Conservation (phyloP, 2,888 invertebrate genomes). For the Adineta ricciae region DNA sequence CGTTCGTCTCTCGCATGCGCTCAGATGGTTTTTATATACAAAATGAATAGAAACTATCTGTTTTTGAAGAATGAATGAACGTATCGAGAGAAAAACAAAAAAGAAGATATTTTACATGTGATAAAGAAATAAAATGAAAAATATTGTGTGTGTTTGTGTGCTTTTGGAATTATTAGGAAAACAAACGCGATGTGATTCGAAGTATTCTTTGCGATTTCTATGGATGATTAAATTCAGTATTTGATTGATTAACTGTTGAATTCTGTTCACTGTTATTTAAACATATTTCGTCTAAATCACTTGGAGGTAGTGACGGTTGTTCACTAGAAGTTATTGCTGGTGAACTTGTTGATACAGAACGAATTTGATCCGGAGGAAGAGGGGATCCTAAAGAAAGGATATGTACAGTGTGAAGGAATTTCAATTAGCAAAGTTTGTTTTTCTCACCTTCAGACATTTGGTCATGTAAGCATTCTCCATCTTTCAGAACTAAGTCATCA, state of each 20-base stretch:
- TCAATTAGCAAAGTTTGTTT: background rate
- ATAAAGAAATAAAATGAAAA: background rate
- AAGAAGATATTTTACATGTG: background rate
- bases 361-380: background rate
- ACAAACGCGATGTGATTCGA: background rate
- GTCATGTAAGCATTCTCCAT: background rate
- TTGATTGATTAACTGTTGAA: background rate
- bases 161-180: background rate
- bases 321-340: background rate
- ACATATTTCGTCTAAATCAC: background rate
- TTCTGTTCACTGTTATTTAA: background rate
- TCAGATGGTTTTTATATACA: background rate
- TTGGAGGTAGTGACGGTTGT: background rate
- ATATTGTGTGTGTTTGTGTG: background rate
- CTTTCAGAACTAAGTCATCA: background rate
- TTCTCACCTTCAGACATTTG: background rate
- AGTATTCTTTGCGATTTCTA: too few relatives aligned
- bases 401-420: background rate
- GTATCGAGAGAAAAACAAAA: too few relatives aligned
- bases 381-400: background rate
- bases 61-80: background rate
- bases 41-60: background rate
- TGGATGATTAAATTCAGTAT: background rate
- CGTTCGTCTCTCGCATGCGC: background rate
- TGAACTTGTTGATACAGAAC: background rate